Base-by-base conservation (phyloP, 2,888 invertebrate genomes). In the Lordiphosa fenestrarum region DNA sequence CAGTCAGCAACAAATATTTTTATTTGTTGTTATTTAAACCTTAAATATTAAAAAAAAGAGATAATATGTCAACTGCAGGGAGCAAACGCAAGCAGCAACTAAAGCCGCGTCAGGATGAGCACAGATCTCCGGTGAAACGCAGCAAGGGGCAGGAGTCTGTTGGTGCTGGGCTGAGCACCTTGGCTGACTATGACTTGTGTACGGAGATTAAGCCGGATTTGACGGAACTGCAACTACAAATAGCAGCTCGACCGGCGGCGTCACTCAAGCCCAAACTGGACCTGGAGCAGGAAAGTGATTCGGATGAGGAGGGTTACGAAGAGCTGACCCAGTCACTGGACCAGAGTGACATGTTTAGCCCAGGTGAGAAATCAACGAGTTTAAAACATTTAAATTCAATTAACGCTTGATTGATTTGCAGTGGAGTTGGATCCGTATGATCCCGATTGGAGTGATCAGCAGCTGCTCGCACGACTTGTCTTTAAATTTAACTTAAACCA, bases 231-330 rank as follows among this genome's bases (percentile, higher is more conserved):
- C 80, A 75, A 37, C 40, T 75, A 6, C 76, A 75, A 39, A 41
- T 73, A 53, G 64, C 46, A 4, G 38, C 19, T 13, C 19, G 12
- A 12, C 30, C 30, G n/a, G 7, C 39, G 23, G 38, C 38, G 4
- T n/a, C 42, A 4, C 59, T 4, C 4, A 64, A 66, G 23, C 37
- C 40, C 4, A 70, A 71, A 4, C 13, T 72, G 41, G 84, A 83
- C 4, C 53, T 63, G 42, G 74, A 84, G 40, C 76, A 84, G 41
- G 71, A 72, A 46, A 84, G 83, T 44, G 84, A 84, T 23, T 74
- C 72, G 3, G 84, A 84, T 23, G 85, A 84, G 21, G 85, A 84
- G 23, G 83, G 85, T 6, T 83, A 84, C 23, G 81, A 83, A 0
- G 84, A 84, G 40, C 60, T 78, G 0, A 70, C 70, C 25, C 60